phyloP scores from a whole-genome alignment of 2,113 vertebrate species.

The Bothrops jararaca region DNA sequence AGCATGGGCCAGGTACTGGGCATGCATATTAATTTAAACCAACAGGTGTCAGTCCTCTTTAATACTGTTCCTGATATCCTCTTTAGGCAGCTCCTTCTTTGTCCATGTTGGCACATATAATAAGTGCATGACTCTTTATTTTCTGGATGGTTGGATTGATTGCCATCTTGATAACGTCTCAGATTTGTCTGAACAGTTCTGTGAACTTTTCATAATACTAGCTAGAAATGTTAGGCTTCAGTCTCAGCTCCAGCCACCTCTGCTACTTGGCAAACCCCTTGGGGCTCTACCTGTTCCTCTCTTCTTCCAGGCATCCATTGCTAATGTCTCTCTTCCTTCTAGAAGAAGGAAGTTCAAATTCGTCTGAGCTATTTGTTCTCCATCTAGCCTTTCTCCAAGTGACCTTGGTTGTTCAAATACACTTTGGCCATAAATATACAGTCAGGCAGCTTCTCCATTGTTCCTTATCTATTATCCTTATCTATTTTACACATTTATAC shows the following conservation, averaged over 20 bases:
- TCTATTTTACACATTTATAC: neutral
- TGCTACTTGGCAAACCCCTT: neutral
- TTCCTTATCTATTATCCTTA: neutral
- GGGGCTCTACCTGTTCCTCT: neutral
- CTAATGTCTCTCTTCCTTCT: neutral
- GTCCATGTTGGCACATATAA: neutral
- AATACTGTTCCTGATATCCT: neutral
- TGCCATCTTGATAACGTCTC: neutral
- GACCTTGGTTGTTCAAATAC: neutral
- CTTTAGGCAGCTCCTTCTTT: neutral
- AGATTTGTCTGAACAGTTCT: neutral
- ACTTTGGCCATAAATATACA: neutral
- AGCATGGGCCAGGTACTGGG: neutral
- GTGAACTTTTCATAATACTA: neutral
- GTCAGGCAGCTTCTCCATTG: neutral
- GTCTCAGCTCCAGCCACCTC: neutral
- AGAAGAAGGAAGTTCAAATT: neutral
- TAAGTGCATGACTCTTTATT: neutral
- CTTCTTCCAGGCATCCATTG: neutral
- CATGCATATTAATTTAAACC: neutral
- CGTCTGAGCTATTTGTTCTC: neutral
- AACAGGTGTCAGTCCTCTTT: neutral
- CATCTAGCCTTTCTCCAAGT: neutral
- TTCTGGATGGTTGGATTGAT: neutral
- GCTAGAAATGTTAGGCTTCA: neutral